A percentile compares a stretch with the other conserved stretches of the same genome.
Conservation (phyloP, 2,113 vertebrate genomes). For the Bufo gargarizans region DNA sequence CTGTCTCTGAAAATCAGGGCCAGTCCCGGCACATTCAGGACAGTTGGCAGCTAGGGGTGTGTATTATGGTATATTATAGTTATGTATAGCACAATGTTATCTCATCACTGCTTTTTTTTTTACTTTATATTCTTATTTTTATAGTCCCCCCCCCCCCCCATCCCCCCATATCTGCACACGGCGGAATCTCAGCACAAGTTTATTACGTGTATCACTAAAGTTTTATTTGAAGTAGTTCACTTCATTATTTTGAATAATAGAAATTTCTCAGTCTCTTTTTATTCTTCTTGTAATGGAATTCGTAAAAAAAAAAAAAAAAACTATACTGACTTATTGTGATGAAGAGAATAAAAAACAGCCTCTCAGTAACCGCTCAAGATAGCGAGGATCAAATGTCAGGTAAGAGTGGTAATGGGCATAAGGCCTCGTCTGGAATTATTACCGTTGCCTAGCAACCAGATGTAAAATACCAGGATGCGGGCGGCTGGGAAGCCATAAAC, state of each 20-base stretch:
- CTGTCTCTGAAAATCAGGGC: too few species aligned
- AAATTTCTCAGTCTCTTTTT: not conserved
- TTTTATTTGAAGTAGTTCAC: not conserved
- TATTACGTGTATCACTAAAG: not conserved
- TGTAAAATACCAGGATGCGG: conserved; percentile 51
- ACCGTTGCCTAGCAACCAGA: conserved; percentile 53
- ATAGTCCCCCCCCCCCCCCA: too few species aligned
- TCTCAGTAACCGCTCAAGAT: conserved; percentile 22
- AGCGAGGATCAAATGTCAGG: conserved; percentile 50
- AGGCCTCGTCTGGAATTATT: conserved; percentile 49
- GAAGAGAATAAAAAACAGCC: conserved; percentile 4
- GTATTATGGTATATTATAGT: too few species aligned
- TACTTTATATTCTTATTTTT: too few species aligned
- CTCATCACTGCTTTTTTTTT: too few species aligned
- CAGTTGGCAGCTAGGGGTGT: too few species aligned
- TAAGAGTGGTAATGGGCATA: conserved; percentile 42
- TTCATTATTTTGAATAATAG: not conserved
- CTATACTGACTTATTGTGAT: not conserved
- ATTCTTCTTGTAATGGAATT: not conserved
- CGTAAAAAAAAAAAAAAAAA: not conserved
- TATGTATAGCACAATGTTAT: too few species aligned
- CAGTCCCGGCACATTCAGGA: too few species aligned
- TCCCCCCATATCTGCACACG: too few species aligned
- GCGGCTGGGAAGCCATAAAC: conserved; percentile 47
- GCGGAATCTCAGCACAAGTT: not conserved